Evolutionary conservation across 35 echinoderm and acorn worm species (phyloP), one percentile per base, ranked within the genome.

Genomic region (Heliocidaris erythrogramma): DNA sequence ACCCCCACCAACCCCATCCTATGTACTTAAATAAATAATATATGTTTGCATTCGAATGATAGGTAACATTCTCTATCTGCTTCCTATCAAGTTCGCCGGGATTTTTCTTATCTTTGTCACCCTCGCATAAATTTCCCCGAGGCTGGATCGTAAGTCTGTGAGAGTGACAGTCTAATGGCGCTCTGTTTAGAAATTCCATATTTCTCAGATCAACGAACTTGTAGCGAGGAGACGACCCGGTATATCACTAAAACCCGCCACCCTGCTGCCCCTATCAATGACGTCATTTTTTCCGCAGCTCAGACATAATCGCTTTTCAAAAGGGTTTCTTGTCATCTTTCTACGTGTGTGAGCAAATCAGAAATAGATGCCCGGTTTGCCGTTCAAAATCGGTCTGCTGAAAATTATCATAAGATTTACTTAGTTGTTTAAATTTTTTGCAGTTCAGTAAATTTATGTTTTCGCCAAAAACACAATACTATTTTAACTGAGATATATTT

Each of bases 171-270:
- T 48, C 87, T 89, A 89, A 89, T 89, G 87, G 87, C 14, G 30
- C 87, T 32, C 47, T 89, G 87, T 89, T 89, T 89, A 89, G 87
- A 89, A 47, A 89, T 89, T 21, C 87, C 87, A 89, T 89, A 89
- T 89, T 89, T 89, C 47, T 89, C 31, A 89, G 87, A 89, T 89
- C 87, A 89, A 89, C 87, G 87, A 89, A 89, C 87, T 48, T 48
- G 65, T 27, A 78, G 65, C 65, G 65, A 78, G 65, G 65, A 21
- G 65, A 78, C 65, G 65, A n/a, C 7, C 65, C 21, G 65, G 65
- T 78, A 27, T 78, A 78, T 78, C 65, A 78, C 65, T 42, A 78
- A 42, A 78, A 78, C 65, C 65, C 21, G 65, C 65, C 65, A 78
- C 65, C 65, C 65, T 78, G 65, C 17, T 42, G 7, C 65, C 18